Base-by-base conservation (phyloP, 2,888 invertebrate species). In the Lasioglossum morio region DNA sequence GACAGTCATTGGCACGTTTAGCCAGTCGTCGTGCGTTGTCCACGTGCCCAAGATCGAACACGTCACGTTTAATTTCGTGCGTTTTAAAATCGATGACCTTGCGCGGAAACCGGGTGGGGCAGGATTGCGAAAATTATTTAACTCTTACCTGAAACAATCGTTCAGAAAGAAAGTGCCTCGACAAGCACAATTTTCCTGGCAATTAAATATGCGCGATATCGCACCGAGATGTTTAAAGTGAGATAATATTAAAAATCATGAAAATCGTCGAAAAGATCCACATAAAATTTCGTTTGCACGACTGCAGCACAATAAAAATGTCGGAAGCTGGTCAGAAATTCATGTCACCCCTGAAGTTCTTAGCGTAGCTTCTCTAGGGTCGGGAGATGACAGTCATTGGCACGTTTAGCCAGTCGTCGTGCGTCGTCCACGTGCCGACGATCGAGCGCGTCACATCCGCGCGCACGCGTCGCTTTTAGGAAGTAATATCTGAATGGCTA, bases 401-500 rank as follows among this genome's bases (percentile, higher is more conserved):
- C 53, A 88, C 87, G 80, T 82, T 86, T 90, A 76, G 82, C 87
- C 82, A 83, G 86, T 81, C 87, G 86, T 84, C 86, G 87, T 80
- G 60, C 78, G 79, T 87, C 89, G 81, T 86, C 87, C 92, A 92
- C 90, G 91, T 90, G 92, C 89, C 87, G 77, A n/a, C 69, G 81
- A 74, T 79, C 79, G 79, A 72, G 82, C 89, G 89, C 94, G 93
- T 93, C 93, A 93, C 91, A 93, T 94, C 93, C 94, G 93, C 87
- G 87, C 88, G 84, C 89, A 89, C 90, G 91, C 86, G 85, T 81
- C 79, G 87, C 81, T 81, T 87, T 89, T 93, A 91, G 92, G 92
- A 93, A 94, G 93, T 93, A 92, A 93, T 78, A 92, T 91, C 92
- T 92, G 93, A 94, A 94, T 94, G 91, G 91, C 88, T 94, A 93